Evolutionary conservation across 2,888 invertebrate species (phyloP).

Genomic region (Chrysina gloriosa): DNA sequence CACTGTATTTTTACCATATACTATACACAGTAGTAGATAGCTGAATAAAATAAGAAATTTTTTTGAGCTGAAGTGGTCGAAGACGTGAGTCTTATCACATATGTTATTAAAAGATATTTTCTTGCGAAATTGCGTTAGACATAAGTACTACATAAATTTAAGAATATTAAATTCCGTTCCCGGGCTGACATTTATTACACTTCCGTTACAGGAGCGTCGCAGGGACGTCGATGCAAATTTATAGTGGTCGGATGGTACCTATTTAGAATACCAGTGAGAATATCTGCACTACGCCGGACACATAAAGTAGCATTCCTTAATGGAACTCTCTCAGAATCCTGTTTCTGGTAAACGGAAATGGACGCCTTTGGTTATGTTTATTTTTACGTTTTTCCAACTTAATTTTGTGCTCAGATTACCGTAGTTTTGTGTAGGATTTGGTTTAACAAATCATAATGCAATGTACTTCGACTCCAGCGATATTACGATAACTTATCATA

Average conservation of each 20-base stretch:
- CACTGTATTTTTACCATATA: no score
- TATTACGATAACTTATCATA: no score
- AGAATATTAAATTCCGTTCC: slow-evolving; percentile 38
- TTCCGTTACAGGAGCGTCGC: slow-evolving; percentile 13
- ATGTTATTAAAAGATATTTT: slow-evolving; percentile 24
- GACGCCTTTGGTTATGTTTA: not conserved
- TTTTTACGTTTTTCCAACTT: not conserved
- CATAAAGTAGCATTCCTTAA: slow-evolving; percentile 17
- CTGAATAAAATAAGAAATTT: not conserved
- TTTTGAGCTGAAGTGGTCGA: not conserved
- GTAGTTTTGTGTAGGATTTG: no score
- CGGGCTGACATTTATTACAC: slow-evolving; percentile 34
- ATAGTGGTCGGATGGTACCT: slow-evolving; percentile 8
- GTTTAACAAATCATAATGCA: no score
- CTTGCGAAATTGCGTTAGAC: slow-evolving; percentile 16
- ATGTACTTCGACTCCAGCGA: no score
- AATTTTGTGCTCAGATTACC: not conserved
- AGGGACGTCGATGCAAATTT: slow-evolving; percentile 25
- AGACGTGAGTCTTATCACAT: not conserved
- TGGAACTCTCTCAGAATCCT: not conserved
- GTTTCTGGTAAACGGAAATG: not conserved
- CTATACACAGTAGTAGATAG: no score
- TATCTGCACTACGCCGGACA: slow-evolving; percentile 6
- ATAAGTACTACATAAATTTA: slow-evolving; percentile 39
- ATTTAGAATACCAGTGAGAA: slow-evolving; percentile 30